Base-by-base conservation (phyloP, 2,113 vertebrate species). In the Lepus europaeus region DNA sequence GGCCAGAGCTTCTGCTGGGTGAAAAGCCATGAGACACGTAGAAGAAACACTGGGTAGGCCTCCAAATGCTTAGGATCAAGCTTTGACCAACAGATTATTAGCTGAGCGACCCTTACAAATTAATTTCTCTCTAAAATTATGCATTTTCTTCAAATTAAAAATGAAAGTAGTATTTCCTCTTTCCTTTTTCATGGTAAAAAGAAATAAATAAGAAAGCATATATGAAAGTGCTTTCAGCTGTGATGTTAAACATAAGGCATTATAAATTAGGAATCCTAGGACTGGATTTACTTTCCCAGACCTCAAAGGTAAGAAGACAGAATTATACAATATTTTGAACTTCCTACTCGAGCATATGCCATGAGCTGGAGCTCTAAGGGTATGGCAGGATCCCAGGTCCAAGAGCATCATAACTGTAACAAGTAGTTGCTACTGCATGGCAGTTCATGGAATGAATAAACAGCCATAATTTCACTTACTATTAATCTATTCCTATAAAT, bases 221-320 rank as follows among this genome's bases (percentile, higher is more conserved):
- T 31, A 56, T 49, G 14, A 70, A 83, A 72, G 84, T 66, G 36
- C n/a, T 79, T 93, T 59, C 9, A 72, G 45, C 66, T 74, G 14
- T 74, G 70, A 93, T 87, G 53, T 76, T 76, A 39, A 68, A 84
- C 6, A 33, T 49, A 81, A 83, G 89, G 63, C 77, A 89, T 93
- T 93, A 94, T 70, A 87, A 83, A 92, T 73, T n/a, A 87, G 63
- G 63, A 53, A 76, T 31, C 70, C 4, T 72, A 61, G 53, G 85
- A 74, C 33, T 27, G 29, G 72, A 53, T 63, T 88, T 59, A 66
- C 36, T 76, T 68, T 69, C 64, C 74, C 74, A 89, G 64, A 83
- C 51, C 23, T 29, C 12, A 36, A 87, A 7, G 11, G 27, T 64
- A 49, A 14, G 2, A 74, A 39, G 68, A 77, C 36, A 72, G 2